Base-by-base conservation (phyloP, 2,888 invertebrate species). In the Parelbella ahira region DNA sequence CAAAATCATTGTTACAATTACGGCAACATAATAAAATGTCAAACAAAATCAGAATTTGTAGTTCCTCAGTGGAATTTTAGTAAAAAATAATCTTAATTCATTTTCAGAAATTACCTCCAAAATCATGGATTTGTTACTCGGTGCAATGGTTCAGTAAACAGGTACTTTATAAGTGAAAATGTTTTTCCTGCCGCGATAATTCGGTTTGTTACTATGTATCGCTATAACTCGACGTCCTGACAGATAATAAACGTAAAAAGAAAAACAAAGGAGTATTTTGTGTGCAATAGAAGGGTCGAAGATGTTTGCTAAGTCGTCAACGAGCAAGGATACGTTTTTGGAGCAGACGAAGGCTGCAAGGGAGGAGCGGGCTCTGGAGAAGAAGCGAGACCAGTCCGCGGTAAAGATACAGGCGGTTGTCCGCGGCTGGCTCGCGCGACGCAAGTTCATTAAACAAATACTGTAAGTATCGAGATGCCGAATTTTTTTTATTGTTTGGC, bases 281-380 rank as follows among this genome's bases (percentile, higher is more conserved):
- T 20, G 61, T 62, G 58, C 49, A 53, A 46, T 49, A 54, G 30
- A 53, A 33, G 43, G 34, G 47, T 51, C 45, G 27, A 69, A 68
- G 51, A 87, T 87, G 87, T 87, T 77, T 67, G 65, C 83, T 5
- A 80, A 79, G 54, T 68, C 74, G n/a, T 52, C 65, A 37, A 80
- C 92, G 56, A 90, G 91, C 58, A 95, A 94, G 75, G 91, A 91
- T 57, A 90, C 89, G 55, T 97, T 97, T 77, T 89, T 97, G 63
- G 95, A 96, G 74, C 95, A 96, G 70, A 95, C 95, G 2, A 97
- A 97, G 78, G 94, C 93, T 13, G 97, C 97, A 6, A 89, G 97
- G 46, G 95, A 96, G 70, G 97, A 97, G 74, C 90, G 97, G 43
- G 96, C 95, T 0, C 82, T 93, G 37, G 97, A 96, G 63, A 95